Conservation (phyloP, 2,797 vertebrate genomes). For the Poeciliopsis gracilis region DNA sequence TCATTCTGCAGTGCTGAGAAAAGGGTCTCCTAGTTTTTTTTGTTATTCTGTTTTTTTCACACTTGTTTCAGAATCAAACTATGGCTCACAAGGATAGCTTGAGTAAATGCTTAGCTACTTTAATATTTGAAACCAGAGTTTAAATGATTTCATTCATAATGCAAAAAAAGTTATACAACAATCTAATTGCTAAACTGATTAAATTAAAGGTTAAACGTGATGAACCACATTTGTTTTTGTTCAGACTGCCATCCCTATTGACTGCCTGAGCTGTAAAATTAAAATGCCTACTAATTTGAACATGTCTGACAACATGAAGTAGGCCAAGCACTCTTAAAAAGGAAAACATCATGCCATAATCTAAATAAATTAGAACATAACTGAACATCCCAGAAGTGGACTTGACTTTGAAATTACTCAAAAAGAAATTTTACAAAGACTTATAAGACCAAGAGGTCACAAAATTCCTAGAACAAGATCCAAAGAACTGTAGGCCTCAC, state of each 20-base stretch:
- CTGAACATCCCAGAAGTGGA: background rate
- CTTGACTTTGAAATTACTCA: background rate
- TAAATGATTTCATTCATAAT: background rate
- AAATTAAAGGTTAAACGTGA: background rate
- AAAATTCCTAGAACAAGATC: background rate
- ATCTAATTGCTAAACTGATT: background rate
- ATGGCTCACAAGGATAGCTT: background rate
- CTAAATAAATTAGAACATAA: background rate
- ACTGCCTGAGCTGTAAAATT: background rate
- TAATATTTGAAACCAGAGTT: background rate
- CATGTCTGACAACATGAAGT: background rate
- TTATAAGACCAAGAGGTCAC: background rate
- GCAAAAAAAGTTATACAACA: background rate
- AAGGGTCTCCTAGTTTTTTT: background rate
- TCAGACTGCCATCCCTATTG: background rate
- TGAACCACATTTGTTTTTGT: background rate
- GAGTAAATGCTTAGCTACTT: background rate
- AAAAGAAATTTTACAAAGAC: background rate
- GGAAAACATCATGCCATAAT: background rate
- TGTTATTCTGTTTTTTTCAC: background rate
- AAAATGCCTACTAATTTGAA: background rate
- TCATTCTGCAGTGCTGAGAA: slow-evolving; percentile 22
- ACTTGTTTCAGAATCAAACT: background rate
- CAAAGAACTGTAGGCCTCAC: background rate
- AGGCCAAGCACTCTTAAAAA: background rate